Percentiles rank a stretch among this genome's conserved stretches.
Conservation (phyloP, 2,797 vertebrate species). For the Hipposideros larvatus region DNA sequence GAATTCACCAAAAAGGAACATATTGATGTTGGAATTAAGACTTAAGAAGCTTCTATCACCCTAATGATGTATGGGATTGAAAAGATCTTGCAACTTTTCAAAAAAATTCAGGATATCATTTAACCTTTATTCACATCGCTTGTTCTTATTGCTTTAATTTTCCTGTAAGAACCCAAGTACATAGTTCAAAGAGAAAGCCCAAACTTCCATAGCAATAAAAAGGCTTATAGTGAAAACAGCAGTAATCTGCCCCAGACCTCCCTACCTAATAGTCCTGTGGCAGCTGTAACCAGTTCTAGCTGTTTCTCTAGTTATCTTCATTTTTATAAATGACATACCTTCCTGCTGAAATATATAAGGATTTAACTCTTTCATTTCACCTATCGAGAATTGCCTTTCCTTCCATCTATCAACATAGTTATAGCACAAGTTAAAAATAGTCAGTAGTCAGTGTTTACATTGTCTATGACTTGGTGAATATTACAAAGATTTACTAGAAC, state of each 20-base stretch:
- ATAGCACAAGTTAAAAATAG: neutral
- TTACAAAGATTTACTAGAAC: neutral
- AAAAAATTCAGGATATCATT: neutral
- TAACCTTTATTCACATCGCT: neutral
- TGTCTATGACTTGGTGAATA: neutral
- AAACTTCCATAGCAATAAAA: neutral
- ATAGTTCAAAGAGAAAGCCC: neutral
- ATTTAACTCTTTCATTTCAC: neutral
- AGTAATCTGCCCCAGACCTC: neutral
- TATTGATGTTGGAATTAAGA: neutral
- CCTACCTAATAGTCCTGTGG: neutral
- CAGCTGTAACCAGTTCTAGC: neutral
- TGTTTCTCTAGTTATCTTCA: neutral
- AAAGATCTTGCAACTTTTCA: neutral
- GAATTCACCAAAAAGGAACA: neutral
- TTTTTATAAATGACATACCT: neutral
- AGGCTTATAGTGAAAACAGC: neutral
- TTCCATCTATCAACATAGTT: neutral
- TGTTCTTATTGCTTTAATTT: neutral
- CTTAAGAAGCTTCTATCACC: neutral
- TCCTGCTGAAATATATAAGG: neutral
- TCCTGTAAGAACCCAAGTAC: neutral
- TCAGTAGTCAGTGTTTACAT: neutral
- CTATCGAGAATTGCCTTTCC: neutral
- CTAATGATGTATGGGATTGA: neutral